A percentile compares a stretch with the other conserved stretches of the same genome.
These are phyloP conservation scores for Felis catus DNA, from an alignment of 2,113 vertebrate genomes.

Conservation along the genomic window DNA sequence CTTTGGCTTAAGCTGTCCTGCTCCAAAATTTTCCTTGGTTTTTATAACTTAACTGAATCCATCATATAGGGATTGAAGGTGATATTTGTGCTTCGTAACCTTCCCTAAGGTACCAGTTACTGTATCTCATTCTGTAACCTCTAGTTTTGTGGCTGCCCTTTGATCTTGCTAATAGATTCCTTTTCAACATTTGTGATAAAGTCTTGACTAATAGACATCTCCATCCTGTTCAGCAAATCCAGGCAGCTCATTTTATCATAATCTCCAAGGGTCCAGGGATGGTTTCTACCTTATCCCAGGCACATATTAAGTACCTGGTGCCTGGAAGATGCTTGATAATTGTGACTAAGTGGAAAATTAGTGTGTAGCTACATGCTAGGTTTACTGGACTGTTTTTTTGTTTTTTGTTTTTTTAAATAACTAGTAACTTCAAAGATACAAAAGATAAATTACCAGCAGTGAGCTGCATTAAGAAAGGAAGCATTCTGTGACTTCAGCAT, in stretches of 20 bases:
- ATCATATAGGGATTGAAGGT: not conserved
- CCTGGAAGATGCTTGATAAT: not conserved
- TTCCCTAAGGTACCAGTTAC: not conserved
- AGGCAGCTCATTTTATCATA: not conserved
- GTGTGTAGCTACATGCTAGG: not conserved
- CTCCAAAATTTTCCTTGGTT: not conserved
- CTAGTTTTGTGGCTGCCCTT: not conserved
- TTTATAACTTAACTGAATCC: not conserved
- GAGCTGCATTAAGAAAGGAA: not conserved
- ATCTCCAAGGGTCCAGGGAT: not conserved
- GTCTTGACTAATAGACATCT: not conserved
- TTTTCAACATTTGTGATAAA: not conserved
- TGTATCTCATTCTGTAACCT: not conserved
- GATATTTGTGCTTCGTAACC: not conserved
- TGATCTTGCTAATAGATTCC: not conserved
- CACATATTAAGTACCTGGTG: not conserved
- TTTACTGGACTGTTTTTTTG: not conserved
- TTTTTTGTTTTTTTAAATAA: not conserved
- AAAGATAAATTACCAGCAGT: not conserved
- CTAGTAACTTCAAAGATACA: not conserved
- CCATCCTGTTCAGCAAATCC: not conserved
- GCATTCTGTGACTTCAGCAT: not conserved
- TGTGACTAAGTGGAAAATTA: not conserved
- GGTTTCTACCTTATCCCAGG: not conserved
- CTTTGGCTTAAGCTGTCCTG: not conserved